Conservation (phyloP, 2,797 vertebrate species). For the Syncerus caffer region DNA sequence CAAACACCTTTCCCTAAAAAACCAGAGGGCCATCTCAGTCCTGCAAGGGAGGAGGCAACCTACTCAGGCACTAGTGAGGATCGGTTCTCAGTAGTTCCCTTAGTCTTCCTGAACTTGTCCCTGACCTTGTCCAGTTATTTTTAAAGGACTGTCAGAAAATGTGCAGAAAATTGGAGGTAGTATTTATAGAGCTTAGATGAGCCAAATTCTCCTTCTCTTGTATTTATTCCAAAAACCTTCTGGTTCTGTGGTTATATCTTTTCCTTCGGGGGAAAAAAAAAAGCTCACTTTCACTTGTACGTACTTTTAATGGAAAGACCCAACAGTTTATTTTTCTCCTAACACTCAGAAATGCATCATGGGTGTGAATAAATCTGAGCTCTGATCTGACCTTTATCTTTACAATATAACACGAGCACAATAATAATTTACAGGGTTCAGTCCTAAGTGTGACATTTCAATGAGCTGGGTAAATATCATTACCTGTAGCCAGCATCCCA, state of each 20-base stretch:
- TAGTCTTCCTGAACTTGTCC: not conserved
- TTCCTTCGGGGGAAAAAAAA: not conserved
- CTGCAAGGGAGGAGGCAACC: not conserved
- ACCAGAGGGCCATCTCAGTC: not conserved
- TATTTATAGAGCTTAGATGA: slow-evolving; percentile 26
- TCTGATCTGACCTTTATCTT: slow-evolving; percentile 76
- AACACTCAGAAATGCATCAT: slow-evolving; percentile 52
- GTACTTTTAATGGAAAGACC: slow-evolving; percentile 45
- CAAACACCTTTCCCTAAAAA: not conserved
- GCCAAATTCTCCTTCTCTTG: not conserved
- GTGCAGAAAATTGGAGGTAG: not conserved
- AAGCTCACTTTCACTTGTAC: not conserved
- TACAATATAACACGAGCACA: slow-evolving; percentile 68
- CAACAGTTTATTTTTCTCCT: slow-evolving; percentile 47
- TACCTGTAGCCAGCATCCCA: slow-evolving; percentile 40
- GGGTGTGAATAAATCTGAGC: slow-evolving; percentile 69
- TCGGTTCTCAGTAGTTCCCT: not conserved
- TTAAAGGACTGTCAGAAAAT: slow-evolving; percentile 29
- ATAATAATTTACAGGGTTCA: slow-evolving; percentile 73
- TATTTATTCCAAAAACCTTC: not conserved
- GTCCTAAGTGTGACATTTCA: slow-evolving; percentile 76
- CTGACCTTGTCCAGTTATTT: not conserved
- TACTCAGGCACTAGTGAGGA: not conserved
- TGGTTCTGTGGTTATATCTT: not conserved
- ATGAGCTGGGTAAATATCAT: slow-evolving; percentile 75